phyloP scores from a whole-genome alignment of 2,888 invertebrate species.

The Deilephila porcellus region DNA sequence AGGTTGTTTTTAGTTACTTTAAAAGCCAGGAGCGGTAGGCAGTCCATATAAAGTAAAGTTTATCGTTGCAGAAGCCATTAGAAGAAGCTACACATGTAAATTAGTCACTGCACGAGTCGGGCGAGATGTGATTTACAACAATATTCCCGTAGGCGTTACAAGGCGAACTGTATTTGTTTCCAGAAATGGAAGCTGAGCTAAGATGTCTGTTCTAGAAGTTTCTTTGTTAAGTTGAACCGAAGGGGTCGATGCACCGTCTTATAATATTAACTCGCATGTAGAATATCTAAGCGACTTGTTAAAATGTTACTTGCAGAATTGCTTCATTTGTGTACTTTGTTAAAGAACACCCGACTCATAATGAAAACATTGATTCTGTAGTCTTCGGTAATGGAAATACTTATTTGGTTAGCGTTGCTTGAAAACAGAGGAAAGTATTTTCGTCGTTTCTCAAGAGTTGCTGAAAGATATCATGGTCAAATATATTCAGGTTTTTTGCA shows the following conservation, averaged over 20 bases:
- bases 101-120: slow-evolving; percentile 63
- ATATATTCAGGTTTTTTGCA: not conserved
- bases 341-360: not conserved
- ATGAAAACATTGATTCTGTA: not conserved
- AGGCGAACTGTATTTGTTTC: slow-evolving; percentile 61
- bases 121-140: slow-evolving; percentile 68
- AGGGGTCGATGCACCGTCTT: slow-evolving; percentile 46
- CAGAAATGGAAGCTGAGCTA: slow-evolving; percentile 64
- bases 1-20: not conserved
- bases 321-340: slow-evolving; percentile 2
- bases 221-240: slow-evolving; percentile 52
- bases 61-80: slow-evolving; percentile 22
- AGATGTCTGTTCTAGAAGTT: slow-evolving; percentile 59
- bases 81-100: slow-evolving; percentile 40
- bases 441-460: too few relatives aligned
- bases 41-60: not conserved
- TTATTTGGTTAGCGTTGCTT: too few relatives aligned
- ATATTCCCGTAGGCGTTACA: slow-evolving; percentile 67
- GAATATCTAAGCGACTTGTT: not conserved
- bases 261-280: slow-evolving; percentile 27
- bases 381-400: too few relatives aligned
- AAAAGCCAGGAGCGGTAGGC: not conserved
- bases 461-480: not conserved
- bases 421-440: too few relatives aligned
- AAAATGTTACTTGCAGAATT: slow-evolving; percentile 8